Base-by-base conservation (phyloP, 2,888 invertebrate species). In the Papilio demoleus region DNA sequence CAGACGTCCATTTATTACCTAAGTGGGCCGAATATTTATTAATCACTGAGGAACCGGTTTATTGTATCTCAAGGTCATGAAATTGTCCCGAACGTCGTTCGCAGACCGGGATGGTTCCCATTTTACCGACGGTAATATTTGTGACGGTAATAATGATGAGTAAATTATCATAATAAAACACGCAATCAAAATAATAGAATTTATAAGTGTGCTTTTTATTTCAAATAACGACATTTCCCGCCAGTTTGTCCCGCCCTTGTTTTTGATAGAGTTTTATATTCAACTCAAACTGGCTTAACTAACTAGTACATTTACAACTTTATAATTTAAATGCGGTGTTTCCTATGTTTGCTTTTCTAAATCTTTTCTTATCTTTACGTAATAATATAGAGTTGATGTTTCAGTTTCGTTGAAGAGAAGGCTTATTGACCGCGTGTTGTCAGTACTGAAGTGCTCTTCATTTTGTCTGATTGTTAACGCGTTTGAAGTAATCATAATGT, bases 21-120 rank as follows among this genome's bases (percentile, higher is more conserved):
- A 59, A 60, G 61, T 67, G 50, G 40, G 19, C 67, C 53, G 50
- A 67, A 67, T 67, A 53, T 61, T 22, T 61, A 61, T 61, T 61
- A 67, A 67, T 67, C 60, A 61, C 50, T 17, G 27, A 67, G 50
- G 50, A 66, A 66, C 24, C 47, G 53, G 67, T 31, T 67, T 61
- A 67, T 47, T 67, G 61, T 61, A 40, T 53, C 31, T 22, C 67
- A 67, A 67, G 67, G 67, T 61, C 67, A 24, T 38, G 50, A 38
- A 31, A 24, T 47, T 31, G 38, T 38, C 12, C 53, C 24, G 67
- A 53, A 59, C 61, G 31, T 31, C 53, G 60, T 14, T 45, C 65
- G 24, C 40, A 53, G 53, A 6, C 14, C 6, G 24, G 27, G 53
- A 14, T 8, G 27, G n/a, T 8, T 53, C 8, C n/a, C 53, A n/a